Conservation (phyloP, 1,140 invertebrate genomes). For the Eumaeus atala region DNA sequence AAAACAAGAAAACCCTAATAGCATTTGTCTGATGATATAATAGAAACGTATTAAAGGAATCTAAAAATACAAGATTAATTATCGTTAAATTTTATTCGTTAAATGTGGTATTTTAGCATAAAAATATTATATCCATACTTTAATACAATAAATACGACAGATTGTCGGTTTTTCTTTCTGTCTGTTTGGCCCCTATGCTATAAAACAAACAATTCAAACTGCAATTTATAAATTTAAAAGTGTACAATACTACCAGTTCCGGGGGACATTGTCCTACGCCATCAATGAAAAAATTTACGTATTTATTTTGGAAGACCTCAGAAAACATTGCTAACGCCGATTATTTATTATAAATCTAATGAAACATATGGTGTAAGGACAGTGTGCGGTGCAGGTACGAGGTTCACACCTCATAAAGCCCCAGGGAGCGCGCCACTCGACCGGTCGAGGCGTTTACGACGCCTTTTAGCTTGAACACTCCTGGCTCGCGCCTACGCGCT, state of each 20-base stretch:
- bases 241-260: too few species aligned
- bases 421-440: slow-evolving; percentile 36
- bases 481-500: slow-evolving; percentile 46
- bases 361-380: slow-evolving; percentile 44
- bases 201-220: not conserved
- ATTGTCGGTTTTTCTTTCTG: too few species aligned
- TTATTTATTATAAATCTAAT: slow-evolving; percentile 30
- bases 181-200: too few species aligned
- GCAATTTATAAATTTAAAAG: not conserved
- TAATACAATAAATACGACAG: too few species aligned
- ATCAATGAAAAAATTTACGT: too few species aligned
- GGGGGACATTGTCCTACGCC: too few species aligned
- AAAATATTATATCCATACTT: too few species aligned
- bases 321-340: slow-evolving; percentile 2
- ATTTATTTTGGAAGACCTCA: too few species aligned
- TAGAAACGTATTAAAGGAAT: slow-evolving; percentile 2
- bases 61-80: slow-evolving; percentile 5
- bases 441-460: slow-evolving; percentile 38
- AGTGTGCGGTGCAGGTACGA: slow-evolving; percentile 36
- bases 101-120: too few species aligned
- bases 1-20: slow-evolving; percentile 1
- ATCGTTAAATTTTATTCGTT: not conserved
- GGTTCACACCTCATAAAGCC: slow-evolving; percentile 58
- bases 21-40: not conserved
- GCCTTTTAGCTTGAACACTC: slow-evolving; percentile 47